Evolutionary conservation across 1,140 invertebrate genomes (phyloP), one percentile per base, ranked within the genome.

Genomic region (Zaprionus ghesquierei): DNA sequence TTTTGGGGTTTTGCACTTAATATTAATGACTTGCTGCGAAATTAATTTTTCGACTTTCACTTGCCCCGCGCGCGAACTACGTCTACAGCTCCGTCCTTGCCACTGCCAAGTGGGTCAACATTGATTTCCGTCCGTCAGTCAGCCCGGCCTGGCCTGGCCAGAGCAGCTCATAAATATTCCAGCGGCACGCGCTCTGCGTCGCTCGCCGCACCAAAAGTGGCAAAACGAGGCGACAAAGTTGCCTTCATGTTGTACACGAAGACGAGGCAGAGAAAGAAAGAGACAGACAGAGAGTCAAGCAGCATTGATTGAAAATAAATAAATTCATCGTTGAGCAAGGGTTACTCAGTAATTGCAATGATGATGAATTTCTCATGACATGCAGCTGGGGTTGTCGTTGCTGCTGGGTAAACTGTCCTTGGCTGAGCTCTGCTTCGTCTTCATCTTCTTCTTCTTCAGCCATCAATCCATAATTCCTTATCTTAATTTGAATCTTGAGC

Each of bases 21-120:
- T 87, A 87, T 87, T 87, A 87, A 87, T 87, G 82, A 87, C 79
- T 87, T 79, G 76, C 76, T 79, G 75, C 59, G 69, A 87, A 89
- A 87, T 89, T 87, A 87, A 87, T 87, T 87, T 87, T 72, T 77
- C 76, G 79, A 89, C 82, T 87, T 87, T 87, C 79, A 81, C 79
- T 82, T 50, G 50, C 53, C 20, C 33, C 60, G 41, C 15, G 5
- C 18, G 18, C 9, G 41, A 10, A 5, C 33, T 35, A 12, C 18
- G 41, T 12, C 10, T 35, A 10, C 35, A 49, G 31, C 35, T 41
- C 70, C 56, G 56, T 64, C 84, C 75, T 80, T 75, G 76, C 62
- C 65, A 54, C 46, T 38, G 53, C 82, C 82, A 86, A 86, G 72
- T 87, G 82, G 82, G 82, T 87, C 82, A 86, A 74, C 82, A 81